Evolutionary conservation across 2,888 invertebrate genomes (phyloP), one percentile per base, ranked within the genome.

Genomic region (Neoascia interrupta): DNA sequence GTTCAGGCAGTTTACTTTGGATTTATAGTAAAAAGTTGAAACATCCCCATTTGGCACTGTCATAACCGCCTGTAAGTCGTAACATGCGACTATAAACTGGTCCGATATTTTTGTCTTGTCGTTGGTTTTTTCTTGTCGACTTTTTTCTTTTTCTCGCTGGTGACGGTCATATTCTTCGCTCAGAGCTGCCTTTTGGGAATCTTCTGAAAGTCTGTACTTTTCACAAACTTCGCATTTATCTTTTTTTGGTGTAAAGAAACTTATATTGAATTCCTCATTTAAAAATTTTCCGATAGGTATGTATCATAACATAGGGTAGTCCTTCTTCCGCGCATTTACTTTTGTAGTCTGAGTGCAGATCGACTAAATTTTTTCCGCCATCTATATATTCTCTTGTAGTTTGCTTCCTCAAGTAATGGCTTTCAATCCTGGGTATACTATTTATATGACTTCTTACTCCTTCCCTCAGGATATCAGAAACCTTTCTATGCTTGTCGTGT

Each of bases 171-270:
- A n/a, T n/a, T n/a, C n/a, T n/a, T n/a, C n/a, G n/a, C n/a, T n/a
- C n/a, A n/a, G n/a, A n/a, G n/a, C n/a, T n/a, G n/a, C n/a, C n/a
- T n/a, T n/a, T n/a, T n/a, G n/a, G n/a, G n/a, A n/a, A n/a, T n/a
- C n/a, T n/a, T n/a, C n/a, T n/a, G n/a, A n/a, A n/a, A n/a, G n/a
- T n/a, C n/a, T n/a, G n/a, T n/a, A n/a, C n/a, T 60, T 58, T n/a
- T 56, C 39, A 56, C 73, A 79, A 6, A 56, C 53, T 21, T 66
- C 60, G 39, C 73, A 81, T 51, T 51, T 26, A 37, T 81, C 81
- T 58, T 81, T 81, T 13, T 81, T 82, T 5, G 76, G 81, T 36
- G 21, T 79, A 31, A 70, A 63, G 21, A 81, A 73, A 13, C 49
- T 60, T 21, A 82, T 45, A 45, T 81, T 75, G 54, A 82, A 81